These are phyloP conservation scores for Halisarca cf. caerulea DNA, from an alignment of 37 sponge, comb jelly and placozoan genomes.

Conservation along the genomic window DNA sequence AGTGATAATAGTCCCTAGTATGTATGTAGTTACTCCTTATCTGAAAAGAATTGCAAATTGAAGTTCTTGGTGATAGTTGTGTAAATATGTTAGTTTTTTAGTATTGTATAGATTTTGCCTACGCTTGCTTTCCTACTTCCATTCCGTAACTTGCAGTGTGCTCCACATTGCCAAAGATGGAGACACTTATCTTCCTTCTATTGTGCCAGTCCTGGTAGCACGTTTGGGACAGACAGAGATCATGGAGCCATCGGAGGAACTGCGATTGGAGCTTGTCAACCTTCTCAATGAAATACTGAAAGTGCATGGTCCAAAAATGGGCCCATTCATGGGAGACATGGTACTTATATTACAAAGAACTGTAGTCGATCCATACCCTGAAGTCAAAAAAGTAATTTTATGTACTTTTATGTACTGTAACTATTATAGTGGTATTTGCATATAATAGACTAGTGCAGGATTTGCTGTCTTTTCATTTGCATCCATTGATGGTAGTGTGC, in stretches of 20 bases:
- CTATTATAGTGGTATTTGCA: too few relatives aligned
- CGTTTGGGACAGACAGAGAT: constrained; percentile 80
- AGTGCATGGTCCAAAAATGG: constrained; percentile 22
- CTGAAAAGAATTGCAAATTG: too few relatives aligned
- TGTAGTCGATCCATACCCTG: constrained; percentile 88
- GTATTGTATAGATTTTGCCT: constrained; percentile 5
- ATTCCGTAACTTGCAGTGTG: background rate
- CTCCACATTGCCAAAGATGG: background rate
- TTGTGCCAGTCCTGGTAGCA: constrained; percentile 80
- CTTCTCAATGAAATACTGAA: constrained; percentile 45
- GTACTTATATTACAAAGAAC: constrained; percentile 67
- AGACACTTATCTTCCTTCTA: constrained; percentile 44
- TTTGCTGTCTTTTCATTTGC: too few relatives aligned
- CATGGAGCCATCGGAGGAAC: constrained; percentile 91
- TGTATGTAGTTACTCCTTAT: too few relatives aligned
- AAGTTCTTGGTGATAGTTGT: too few relatives aligned
- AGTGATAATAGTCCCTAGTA: too few relatives aligned
- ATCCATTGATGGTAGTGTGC: too few relatives aligned
- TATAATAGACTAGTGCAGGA: too few relatives aligned
- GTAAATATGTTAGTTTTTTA: too few relatives aligned
- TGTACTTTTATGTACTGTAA: too few relatives aligned
- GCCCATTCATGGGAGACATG: constrained; percentile 79
- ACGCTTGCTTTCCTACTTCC: constrained; percentile 24
- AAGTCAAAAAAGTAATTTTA: constrained; percentile 98
- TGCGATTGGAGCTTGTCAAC: constrained; percentile 67